Evolutionary conservation across 2,888 invertebrate species (phyloP), one percentile per base, ranked within the genome.

Genomic region (Stomorhina lunata): DNA sequence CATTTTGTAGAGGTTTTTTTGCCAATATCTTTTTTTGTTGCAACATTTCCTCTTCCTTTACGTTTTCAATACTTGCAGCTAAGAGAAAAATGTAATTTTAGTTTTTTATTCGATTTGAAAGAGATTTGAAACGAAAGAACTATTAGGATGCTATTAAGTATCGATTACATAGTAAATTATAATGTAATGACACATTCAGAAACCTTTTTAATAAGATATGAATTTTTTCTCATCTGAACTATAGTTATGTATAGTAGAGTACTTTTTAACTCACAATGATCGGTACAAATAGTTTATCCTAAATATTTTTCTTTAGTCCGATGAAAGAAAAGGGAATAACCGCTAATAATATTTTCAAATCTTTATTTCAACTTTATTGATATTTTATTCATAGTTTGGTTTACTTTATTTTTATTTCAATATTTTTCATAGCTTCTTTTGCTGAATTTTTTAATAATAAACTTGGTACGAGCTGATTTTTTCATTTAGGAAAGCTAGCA

Each of bases 281-380:
- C 10, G 15, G 1, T 2, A n/a, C n/a, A n/a, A n/a, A n/a, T n/a
- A 25, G 0, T 5, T 4, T 37, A 10, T 34, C 10, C 12, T 61
- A 37, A 17, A 12, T 20, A 4, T 43, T 63, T 17, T 43, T 27
- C 9, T 17, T 15, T 59, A 15, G 20, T 7, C 15, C 17, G 12
- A 15, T 9, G 0, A 63, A 55, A 48, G 22, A 48, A 34, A n/a
- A n/a, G n/a, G n/a, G n/a, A n/a, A n/a, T n/a, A n/a, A n/a, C n/a
- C n/a, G n/a, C 10, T 22, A 34, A 57, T 45, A 50, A 43, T 53
- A 59, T 53, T 40, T 50, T 73, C 65, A 80, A 73, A 63, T 73
- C 43, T 73, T 53, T 68, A 73, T 73, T 73, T 73, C 59, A 68
- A 40, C 53, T 59, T 68, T 80, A 73, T 80, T 80, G 73, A 68